These are phyloP conservation scores for Ceratosolen fusciceps DNA, from an alignment of 1,140 invertebrate genomes.

Conservation along the genomic window DNA sequence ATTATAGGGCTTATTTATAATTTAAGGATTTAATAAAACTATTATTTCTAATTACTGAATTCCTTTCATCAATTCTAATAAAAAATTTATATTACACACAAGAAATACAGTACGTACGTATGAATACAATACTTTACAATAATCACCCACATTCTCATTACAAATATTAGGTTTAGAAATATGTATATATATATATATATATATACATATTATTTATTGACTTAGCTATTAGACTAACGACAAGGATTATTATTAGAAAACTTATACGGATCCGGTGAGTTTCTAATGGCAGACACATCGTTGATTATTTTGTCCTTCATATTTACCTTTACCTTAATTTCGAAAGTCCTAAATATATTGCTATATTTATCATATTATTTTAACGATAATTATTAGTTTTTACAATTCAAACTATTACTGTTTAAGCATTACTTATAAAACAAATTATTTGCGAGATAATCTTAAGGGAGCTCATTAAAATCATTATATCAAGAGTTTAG, in stretches of 20 bases:
- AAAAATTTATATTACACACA: no score
- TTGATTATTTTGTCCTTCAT: neutral
- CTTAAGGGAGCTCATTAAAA: no score
- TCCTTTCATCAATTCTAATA: no score
- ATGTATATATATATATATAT: conserved; percentile 3
- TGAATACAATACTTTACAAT: no score
- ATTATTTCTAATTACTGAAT: no score
- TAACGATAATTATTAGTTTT: neutral
- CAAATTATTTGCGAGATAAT: no score
- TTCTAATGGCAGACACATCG: conserved; percentile 1
- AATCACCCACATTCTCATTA: no score
- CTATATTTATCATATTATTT: neutral
- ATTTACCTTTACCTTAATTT: neutral
- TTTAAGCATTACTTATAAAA: neutral
- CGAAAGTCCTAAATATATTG: neutral
- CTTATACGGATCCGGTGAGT: neutral
- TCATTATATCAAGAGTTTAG: no score
- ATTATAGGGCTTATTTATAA: no score
- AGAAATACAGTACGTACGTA: no score
- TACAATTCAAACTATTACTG: neutral
- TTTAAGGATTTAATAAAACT: no score
- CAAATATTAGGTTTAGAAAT: no score
- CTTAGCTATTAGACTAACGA: neutral
- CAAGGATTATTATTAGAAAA: neutral
- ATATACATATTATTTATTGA: neutral